Conservation (phyloP, 1,140 invertebrate species). For the Zophobas atratus region DNA sequence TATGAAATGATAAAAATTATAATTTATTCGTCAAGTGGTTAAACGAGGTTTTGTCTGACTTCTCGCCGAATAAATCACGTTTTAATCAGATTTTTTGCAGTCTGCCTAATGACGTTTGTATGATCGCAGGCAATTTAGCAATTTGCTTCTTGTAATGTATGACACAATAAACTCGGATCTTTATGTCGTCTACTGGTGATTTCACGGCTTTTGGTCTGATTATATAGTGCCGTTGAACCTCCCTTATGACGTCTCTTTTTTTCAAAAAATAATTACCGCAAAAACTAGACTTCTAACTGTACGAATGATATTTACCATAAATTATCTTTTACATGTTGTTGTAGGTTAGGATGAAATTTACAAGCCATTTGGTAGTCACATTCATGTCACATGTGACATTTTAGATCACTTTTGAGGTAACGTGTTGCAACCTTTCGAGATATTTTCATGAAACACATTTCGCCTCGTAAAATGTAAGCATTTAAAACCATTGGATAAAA, state of each 20-base stretch:
- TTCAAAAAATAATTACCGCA: neutral
- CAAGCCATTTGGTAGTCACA: slow-evolving; percentile 14
- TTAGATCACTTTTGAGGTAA: slow-evolving; percentile 17
- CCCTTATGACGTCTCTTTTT: neutral
- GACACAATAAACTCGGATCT: slow-evolving; percentile 17
- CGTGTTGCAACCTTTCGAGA: slow-evolving; percentile 2
- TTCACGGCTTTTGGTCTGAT: neutral
- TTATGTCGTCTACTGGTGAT: slow-evolving; percentile 14
- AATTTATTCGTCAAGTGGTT: too few species aligned
- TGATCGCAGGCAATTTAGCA: slow-evolving; percentile 19
- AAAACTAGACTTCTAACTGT: too few species aligned
- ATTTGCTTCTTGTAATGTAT: slow-evolving; percentile 34
- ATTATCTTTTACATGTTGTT: slow-evolving; percentile 17
- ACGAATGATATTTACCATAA: neutral
- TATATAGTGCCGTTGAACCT: slow-evolving; percentile 4
- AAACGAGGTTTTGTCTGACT: neutral
- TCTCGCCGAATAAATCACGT: slow-evolving; percentile 12
- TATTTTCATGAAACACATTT: slow-evolving; percentile 28
- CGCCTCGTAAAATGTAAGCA: slow-evolving; percentile 17
- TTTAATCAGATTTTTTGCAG: neutral
- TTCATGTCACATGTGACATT: slow-evolving; percentile 29
- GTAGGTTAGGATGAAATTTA: slow-evolving; percentile 22
- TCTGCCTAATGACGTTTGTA: neutral
- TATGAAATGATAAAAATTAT: too few species aligned
- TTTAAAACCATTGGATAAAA: slow-evolving; percentile 33